Base-by-base conservation (phyloP, 2,888 invertebrate genomes). In the Eucera pruinosa region DNA sequence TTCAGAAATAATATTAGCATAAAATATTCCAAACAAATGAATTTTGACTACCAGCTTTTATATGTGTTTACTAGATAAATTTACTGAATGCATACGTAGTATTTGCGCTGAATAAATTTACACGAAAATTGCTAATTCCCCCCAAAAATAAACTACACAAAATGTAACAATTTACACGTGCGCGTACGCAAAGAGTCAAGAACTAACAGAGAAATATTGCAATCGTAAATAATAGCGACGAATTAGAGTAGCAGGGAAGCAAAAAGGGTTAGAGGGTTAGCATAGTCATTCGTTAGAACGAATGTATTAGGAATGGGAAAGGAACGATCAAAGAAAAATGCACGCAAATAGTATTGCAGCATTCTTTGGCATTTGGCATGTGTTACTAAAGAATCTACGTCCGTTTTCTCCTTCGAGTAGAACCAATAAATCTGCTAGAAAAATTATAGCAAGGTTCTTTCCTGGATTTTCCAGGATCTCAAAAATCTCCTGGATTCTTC, bases 331-430 rank as follows among this genome's bases (percentile, higher is more conserved):
- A 18, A 41, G 5, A 41, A 18, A 62, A 45, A 11, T 66, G 61
- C 57, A 66, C 66, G 55, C 30, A 54, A 20, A 60, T 41, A 52
- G 43, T 45, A 54, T 52, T 50, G 52, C 43, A 60, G 55, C 54
- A 36, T 43, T 48, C 60, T 43, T 27, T 43, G 41, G 52, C 55
- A 74, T 62, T 67, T 61, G 76, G 73, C 57, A 74, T 74, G 73
- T 6, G 58, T 57, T 54, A 66, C 43, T 50, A 45, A 57, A 39
- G 33, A 23, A 33, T 6, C 20, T 39, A 30, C 15, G 45, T 36
- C 65, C 54, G 9, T 48, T 68, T 54, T 27, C 9, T 48, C 25
- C 33, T 15, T 41, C 25, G 54, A n/a, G n/a, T n/a, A n/a, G n/a
- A n/a, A n/a, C n/a, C n/a, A n/a, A n/a, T n/a, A n/a, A n/a, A n/a